Percentiles rank a stretch among this genome's conserved stretches.
Conservation (phyloP, 1,140 invertebrate genomes). For the Oreohelix idahoensis region DNA sequence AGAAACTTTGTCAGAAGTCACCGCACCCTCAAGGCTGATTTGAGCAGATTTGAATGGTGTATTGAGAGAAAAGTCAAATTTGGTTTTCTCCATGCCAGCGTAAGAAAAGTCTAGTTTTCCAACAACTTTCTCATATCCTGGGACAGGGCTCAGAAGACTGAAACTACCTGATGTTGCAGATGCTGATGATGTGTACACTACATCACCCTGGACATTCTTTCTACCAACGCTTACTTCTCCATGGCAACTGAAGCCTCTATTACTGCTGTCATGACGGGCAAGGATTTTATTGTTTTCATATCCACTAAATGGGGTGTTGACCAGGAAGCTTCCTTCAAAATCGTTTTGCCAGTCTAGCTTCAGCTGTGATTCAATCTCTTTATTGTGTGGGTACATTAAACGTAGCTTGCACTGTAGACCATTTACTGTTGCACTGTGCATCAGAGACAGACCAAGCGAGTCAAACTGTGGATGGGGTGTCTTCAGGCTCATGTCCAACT, state of each 20-base stretch:
- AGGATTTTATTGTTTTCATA: conserved; percentile 15
- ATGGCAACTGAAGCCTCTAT: background rate
- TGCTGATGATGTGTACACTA: background rate
- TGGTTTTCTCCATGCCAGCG: background rate
- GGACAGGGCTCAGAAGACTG: background rate
- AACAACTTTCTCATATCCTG: conserved; percentile 4
- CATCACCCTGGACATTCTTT: background rate
- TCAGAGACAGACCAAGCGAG: background rate
- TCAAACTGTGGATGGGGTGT: conserved; percentile 17
- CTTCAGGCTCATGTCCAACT: conserved; percentile 1
- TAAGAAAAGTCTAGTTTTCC: background rate
- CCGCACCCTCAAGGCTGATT: background rate
- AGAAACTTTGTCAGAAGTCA: background rate
- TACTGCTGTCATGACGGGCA: background rate
- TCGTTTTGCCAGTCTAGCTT: conserved; percentile 6
- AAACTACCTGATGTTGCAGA: background rate
- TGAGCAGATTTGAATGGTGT: background rate
- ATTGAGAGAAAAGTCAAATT: background rate
- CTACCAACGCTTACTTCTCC: conserved; percentile 2
- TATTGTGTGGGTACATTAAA: background rate
- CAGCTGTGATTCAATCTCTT: conserved; percentile 10
- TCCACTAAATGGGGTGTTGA: conserved; percentile 13
- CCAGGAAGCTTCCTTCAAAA: background rate
- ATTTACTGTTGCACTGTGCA: background rate
- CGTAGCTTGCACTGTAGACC: conserved; percentile 1